Percentiles rank a stretch among this genome's conserved stretches.
Evolutionary conservation across 37 sponge, comb jelly and placozoan genomes (phyloP).

Genomic region (Bolinopsis microptera): DNA sequence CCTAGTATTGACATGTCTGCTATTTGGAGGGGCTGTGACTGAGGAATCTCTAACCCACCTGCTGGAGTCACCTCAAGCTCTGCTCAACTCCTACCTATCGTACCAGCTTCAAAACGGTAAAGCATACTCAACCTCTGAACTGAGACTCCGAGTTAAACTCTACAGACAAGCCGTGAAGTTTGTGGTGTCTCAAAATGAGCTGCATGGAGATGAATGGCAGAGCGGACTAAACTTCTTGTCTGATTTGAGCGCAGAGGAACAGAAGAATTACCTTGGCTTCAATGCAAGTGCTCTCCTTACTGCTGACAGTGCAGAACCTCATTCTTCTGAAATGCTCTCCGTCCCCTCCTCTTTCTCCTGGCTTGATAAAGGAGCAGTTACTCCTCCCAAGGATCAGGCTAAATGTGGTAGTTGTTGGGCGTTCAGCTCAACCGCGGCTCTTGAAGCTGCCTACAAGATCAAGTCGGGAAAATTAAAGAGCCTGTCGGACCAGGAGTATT

Average conservation of each 20-base stretch:
- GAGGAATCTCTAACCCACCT: background rate
- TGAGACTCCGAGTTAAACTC: background rate
- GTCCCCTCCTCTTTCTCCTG: conserved; percentile 31
- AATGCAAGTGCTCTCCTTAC: background rate
- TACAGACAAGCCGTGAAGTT: background rate
- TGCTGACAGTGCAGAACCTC: background rate
- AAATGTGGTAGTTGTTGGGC: background rate
- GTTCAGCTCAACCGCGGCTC: background rate
- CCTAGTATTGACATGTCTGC: background rate
- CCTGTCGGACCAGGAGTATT: conserved; percentile 10
- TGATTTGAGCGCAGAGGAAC: background rate
- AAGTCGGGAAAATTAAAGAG: background rate
- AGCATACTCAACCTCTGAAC: background rate
- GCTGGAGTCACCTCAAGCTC: background rate
- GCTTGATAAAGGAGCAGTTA: background rate
- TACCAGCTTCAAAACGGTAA: background rate
- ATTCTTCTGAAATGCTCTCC: background rate
- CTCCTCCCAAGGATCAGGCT: conserved; percentile 9
- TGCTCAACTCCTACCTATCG: background rate
- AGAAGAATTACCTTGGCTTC: background rate
- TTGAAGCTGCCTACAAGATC: background rate
- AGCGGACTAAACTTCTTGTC: conserved; percentile 17
- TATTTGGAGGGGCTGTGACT: background rate
- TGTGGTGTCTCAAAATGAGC: background rate
- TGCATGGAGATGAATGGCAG: conserved; percentile 1